Conservation (phyloP, 2,797 vertebrate species). For the Enteromius thamalakanensis region DNA sequence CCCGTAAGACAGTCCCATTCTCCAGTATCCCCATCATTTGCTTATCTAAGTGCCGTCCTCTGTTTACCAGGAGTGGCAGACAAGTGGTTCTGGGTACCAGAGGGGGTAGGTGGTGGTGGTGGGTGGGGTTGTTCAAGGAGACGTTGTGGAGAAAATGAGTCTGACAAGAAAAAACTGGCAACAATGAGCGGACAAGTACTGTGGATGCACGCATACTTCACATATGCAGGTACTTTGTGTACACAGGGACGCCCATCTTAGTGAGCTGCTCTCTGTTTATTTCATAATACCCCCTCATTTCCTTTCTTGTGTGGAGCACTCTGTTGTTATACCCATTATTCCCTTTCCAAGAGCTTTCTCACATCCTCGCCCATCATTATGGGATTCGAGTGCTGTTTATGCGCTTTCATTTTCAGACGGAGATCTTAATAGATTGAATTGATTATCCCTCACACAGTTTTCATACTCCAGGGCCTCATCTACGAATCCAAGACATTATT, state of each 20-base stretch:
- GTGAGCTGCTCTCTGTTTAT: constrained; percentile 57
- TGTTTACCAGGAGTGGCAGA: constrained; percentile 65
- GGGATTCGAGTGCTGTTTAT: constrained; percentile 63
- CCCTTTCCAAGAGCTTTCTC: constrained; percentile 64
- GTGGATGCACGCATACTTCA: constrained; percentile 59
- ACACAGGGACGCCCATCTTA: constrained; percentile 59
- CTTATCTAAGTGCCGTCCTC: constrained; percentile 60
- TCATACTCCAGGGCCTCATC: constrained; percentile 44
- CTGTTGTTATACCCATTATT: constrained; percentile 65
- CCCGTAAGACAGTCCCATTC: constrained; percentile 50
- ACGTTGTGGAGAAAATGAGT: constrained; percentile 57
- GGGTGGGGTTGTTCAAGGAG: constrained; percentile 45
- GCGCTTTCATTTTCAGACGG: constrained; percentile 57
- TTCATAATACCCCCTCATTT: constrained; percentile 64
- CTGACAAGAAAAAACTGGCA: constrained; percentile 45
- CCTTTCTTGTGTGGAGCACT: constrained; percentile 61
- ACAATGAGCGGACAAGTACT: constrained; percentile 59
- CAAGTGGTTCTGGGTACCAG: constrained; percentile 56
- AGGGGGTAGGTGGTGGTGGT: constrained; percentile 25
- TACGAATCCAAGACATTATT: constrained; percentile 55
- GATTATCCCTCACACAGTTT: constrained; percentile 53
- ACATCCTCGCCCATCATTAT: constrained; percentile 61
- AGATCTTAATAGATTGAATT: constrained; percentile 64
- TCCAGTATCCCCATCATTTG: constrained; percentile 58
- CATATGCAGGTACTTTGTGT: constrained; percentile 61